Conservation (phyloP, 2,797 vertebrate genomes). For the Garrulus glandarius region DNA sequence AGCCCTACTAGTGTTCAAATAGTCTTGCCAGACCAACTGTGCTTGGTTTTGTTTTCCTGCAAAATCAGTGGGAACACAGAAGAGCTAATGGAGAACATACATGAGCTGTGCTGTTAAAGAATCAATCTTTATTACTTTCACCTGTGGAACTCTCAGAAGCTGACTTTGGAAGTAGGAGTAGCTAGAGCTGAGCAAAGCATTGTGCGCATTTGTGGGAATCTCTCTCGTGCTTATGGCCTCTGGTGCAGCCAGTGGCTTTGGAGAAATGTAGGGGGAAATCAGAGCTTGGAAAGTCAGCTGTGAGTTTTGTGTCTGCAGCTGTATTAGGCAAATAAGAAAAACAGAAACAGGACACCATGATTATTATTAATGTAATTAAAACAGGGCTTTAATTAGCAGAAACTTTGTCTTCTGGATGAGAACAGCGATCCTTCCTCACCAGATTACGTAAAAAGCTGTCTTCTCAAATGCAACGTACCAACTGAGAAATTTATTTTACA, state of each 20-base stretch:
- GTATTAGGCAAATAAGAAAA: not conserved
- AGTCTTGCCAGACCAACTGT: not conserved
- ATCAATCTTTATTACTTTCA: not conserved
- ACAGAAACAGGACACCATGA: not conserved
- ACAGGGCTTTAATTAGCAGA: not conserved
- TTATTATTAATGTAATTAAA: not conserved
- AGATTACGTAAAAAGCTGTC: not conserved
- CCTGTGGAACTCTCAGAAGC: not conserved
- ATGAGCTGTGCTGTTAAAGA: not conserved
- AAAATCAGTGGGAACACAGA: not conserved
- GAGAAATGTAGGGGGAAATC: not conserved
- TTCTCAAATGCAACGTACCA: not conserved
- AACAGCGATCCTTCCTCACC: not conserved
- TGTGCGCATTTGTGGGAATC: not conserved
- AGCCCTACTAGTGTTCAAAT: not conserved
- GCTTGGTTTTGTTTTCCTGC: not conserved
- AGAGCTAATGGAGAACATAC: not conserved
- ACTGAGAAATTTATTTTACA: not conserved
- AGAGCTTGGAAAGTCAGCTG: not conserved
- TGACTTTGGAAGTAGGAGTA: not conserved
- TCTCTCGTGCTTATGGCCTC: rapidly evolving
- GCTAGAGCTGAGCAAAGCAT: not conserved
- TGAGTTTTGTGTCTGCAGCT: not conserved
- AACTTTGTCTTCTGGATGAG: not conserved
- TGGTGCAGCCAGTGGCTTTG: not conserved